Base-by-base conservation (phyloP, 2,888 invertebrate genomes). In the Microctonus aethiopoides region DNA sequence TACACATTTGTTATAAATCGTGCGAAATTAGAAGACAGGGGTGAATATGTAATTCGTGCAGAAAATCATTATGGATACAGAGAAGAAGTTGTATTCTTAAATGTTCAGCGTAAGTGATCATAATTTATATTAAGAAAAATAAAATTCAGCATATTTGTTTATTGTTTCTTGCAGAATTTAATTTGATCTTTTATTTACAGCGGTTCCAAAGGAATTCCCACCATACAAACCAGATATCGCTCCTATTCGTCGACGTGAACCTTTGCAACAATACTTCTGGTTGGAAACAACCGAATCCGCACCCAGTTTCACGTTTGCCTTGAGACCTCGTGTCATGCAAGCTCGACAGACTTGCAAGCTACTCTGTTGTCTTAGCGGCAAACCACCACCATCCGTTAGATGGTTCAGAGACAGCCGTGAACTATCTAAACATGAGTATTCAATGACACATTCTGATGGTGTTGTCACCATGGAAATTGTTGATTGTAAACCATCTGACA, bases 301-400 rank as follows among this genome's bases (percentile, higher is more conserved):
- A 73, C 99, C 99, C 73, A 93, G 92, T 85, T 99, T 99, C 90
- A 98, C 98, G 83, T 99, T 99, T 95, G 93, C 96, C 83, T 92
- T 99, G 79, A 93, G 99, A 87, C 98, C 99, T 84, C 95, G 99
- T 86, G 95, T 99, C 80, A 99, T 99, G 92, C 99, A 99, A 89
- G 92, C 91, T 82, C 93, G 97, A 76, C 95, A 96, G 86, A 97
- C 97, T 71, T 99, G 99, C 90, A 99, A 99, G 89, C 91, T 99
- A 76, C 92, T 99, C 59, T 98, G 98, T 88, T 98, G 99, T 83
- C 91, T 99, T 72, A 95, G 95, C 81, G 98, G 98, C 74, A 95
- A 95, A 85, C 99, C 99, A 71, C 91, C 93, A 80, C 98, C 99
- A 20, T 94, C 95, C 36, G 98, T 98, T 74, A 94, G 93, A 87